Conservation (phyloP, 2,888 invertebrate genomes). For the Meghimatium bilineatum region DNA sequence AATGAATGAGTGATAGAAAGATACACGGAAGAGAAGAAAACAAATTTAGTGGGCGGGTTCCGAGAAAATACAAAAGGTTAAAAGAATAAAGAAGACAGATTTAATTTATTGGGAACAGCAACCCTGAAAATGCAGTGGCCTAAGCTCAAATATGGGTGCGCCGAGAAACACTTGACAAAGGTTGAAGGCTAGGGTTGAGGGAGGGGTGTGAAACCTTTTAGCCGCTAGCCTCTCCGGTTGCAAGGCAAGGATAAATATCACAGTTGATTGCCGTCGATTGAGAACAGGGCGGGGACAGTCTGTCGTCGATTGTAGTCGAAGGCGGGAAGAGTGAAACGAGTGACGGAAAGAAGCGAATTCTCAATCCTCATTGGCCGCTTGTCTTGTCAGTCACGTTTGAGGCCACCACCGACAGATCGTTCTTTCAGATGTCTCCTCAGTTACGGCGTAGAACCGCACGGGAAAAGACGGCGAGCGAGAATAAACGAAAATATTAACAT, state of each 20-base stretch:
- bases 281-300: constrained; percentile 34
- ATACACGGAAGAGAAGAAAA: not conserved
- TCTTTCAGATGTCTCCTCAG: constrained; percentile 17
- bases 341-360: constrained; percentile 31
- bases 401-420: constrained; percentile 29
- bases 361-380: constrained; percentile 40
- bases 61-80: too few species aligned
- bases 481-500: not conserved
- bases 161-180: constrained; percentile 23
- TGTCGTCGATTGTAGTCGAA: too few species aligned
- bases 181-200: not conserved
- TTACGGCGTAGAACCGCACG: constrained; percentile 33
- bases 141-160: constrained; percentile 26
- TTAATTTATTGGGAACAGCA: too few species aligned
- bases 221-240: constrained; percentile 25
- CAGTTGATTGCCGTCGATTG: constrained; percentile 43
- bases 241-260: constrained; percentile 10
- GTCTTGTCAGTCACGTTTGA: constrained; percentile 31
- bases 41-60: too few species aligned
- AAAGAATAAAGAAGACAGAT: too few species aligned
- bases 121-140: not conserved
- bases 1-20: not conserved
- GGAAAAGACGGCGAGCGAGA: constrained; percentile 43
- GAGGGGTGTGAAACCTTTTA: constrained; percentile 7
- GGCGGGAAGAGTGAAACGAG: constrained; percentile 30